phyloP scores from a whole-genome alignment of 2,797 vertebrate species.

The Notolabrus celidotus region DNA sequence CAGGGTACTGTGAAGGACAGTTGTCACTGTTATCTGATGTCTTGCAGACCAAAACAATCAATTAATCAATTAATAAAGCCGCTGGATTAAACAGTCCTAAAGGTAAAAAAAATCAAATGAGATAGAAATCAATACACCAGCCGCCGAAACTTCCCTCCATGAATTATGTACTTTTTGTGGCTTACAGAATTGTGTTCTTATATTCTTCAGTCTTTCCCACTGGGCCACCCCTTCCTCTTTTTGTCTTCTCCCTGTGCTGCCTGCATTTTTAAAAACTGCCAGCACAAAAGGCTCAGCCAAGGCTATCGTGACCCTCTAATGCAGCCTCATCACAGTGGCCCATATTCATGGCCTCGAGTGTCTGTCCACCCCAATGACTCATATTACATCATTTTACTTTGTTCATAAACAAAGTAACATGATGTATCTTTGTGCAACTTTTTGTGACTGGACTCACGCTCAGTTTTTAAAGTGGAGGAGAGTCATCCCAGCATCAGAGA shows the following conservation, averaged over 20 bases:
- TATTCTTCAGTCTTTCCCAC: background rate
- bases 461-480: background rate
- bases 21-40: background rate
- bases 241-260: background rate
- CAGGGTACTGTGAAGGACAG: background rate
- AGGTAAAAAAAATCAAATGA: background rate
- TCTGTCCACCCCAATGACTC: constrained; percentile 21
- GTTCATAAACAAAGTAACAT: background rate
- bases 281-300: constrained; percentile 10
- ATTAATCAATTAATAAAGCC: background rate
- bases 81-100: background rate
- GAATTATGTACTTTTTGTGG: constrained; percentile 9
- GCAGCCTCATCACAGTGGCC: constrained; percentile 20
- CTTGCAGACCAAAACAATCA: background rate
- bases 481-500: constrained; percentile 8
- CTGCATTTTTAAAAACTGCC: constrained; percentile 4
- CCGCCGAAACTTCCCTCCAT: constrained; percentile 1
- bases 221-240: background rate
- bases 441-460: background rate
- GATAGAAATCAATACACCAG: constrained; percentile 3
- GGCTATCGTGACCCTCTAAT: constrained; percentile 32
- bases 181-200: background rate
- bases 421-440: constrained; percentile 4
- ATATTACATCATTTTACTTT: constrained; percentile 9
- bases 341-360: constrained; percentile 32